Percentiles rank a stretch among this genome's conserved stretches.
These are phyloP conservation scores for Eretmochelys imbricata DNA, from an alignment of 2,113 vertebrate species.

Conservation along the genomic window DNA sequence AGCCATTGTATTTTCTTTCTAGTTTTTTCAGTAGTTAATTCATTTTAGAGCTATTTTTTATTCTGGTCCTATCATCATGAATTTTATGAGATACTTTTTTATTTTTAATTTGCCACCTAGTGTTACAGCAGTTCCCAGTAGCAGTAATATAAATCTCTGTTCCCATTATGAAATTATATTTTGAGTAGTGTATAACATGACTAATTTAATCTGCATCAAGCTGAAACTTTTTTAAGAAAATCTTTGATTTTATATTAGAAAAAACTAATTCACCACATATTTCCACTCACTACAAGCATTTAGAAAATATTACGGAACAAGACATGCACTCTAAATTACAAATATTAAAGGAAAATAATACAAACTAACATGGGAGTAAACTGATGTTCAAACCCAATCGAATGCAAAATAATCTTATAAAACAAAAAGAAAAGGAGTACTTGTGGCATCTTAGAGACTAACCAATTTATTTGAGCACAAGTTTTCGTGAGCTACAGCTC, in stretches of 20 bases:
- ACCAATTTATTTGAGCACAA: too few species aligned
- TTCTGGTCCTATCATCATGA: not conserved
- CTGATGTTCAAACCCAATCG: not conserved
- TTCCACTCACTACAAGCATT: not conserved
- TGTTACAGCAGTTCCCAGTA: not conserved
- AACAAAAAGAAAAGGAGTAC: not conserved
- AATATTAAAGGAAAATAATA: not conserved
- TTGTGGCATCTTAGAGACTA: too few species aligned
- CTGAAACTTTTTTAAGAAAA: not conserved
- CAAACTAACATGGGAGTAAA: not conserved
- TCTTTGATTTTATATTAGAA: not conserved
- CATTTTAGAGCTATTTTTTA: slow-evolving; percentile 10
- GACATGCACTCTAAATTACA: not conserved
- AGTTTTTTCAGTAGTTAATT: not conserved
- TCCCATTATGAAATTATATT: not conserved
- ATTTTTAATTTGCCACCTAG: not conserved
- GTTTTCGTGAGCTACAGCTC: too few species aligned
- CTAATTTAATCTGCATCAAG: not conserved
- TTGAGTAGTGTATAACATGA: not conserved
- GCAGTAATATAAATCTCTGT: not conserved
- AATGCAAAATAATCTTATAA: not conserved
- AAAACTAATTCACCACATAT: not conserved
- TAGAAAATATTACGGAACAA: not conserved
- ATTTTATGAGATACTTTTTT: not conserved
- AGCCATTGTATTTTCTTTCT: not conserved